Conservation (phyloP, 2,113 vertebrate species). For the Haplochromis vanheusdeni region DNA sequence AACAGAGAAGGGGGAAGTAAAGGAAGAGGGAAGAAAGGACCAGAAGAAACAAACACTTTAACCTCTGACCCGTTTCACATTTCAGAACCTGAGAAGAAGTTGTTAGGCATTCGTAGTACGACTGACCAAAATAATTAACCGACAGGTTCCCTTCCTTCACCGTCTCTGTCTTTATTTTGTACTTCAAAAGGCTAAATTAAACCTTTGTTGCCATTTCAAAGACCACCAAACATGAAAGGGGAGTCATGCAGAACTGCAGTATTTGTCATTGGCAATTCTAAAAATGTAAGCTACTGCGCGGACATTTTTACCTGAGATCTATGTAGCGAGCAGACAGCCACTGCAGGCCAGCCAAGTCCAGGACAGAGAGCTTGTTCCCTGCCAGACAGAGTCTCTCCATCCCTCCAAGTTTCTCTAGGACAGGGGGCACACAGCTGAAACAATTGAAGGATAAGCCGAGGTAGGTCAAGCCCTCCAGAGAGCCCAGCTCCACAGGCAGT, state of each 20-base stretch:
- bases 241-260: not conserved
- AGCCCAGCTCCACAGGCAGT: conserved; percentile 83
- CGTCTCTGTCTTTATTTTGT: not conserved
- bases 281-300: not conserved
- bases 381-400: conserved; percentile 93
- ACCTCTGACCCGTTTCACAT: not conserved
- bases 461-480: conserved; percentile 82
- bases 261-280: not conserved
- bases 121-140: not conserved
- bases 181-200: not conserved
- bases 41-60: not conserved
- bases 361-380: conserved; percentile 77
- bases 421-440: conserved; percentile 79
- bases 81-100: not conserved
- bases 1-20: not conserved
- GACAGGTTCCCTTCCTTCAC: not conserved
- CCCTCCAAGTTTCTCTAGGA: conserved; percentile 80
- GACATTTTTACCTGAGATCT: conserved; percentile 80
- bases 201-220: not conserved
- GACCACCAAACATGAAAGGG: not conserved
- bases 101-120: not conserved
- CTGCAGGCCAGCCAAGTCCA: conserved; percentile 76
- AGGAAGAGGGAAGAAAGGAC: not conserved
- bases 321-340: conserved; percentile 84
- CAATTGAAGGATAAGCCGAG: conserved; percentile 93